phyloP scores from a whole-genome alignment of 2,888 invertebrate species.

The Tupiocoris notatus region DNA sequence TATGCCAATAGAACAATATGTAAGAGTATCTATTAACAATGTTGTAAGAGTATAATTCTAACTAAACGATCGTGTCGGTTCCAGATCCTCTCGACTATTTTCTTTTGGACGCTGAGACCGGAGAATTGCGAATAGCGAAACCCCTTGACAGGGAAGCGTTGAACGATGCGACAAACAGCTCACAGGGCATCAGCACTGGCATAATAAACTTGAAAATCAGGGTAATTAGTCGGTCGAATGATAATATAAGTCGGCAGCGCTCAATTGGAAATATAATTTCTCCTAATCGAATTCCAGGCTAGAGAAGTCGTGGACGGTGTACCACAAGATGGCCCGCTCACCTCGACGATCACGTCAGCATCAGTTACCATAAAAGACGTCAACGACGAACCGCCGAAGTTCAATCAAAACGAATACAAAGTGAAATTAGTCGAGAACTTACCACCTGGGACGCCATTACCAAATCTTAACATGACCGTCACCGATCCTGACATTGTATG shows the following conservation, averaged over 20 bases:
- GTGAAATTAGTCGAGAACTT: constrained; percentile 81
- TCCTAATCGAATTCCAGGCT: constrained; percentile 60
- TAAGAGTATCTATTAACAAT: too few species aligned
- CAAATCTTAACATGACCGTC: constrained; percentile 79
- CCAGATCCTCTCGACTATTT: constrained; percentile 87
- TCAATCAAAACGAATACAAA: constrained; percentile 77
- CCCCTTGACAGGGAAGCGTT: constrained; percentile 82
- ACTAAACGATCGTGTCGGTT: too few species aligned
- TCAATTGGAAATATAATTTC: neutral
- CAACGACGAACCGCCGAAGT: constrained; percentile 83
- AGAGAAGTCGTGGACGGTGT: constrained; percentile 73
- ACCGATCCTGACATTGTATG: constrained; percentile 80
- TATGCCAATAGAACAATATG: too few species aligned
- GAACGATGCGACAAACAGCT: constrained; percentile 56
- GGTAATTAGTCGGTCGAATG: constrained; percentile 53
- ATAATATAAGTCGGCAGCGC: neutral
- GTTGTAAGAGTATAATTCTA: neutral
- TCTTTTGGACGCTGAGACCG: constrained; percentile 71
- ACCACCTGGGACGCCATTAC: constrained; percentile 75
- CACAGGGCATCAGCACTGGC: constrained; percentile 58
- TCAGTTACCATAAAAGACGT: constrained; percentile 84
- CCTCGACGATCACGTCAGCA: constrained; percentile 69
- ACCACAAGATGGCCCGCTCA: constrained; percentile 66
- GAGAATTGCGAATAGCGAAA: constrained; percentile 78
- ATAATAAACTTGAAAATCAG: constrained; percentile 73